Base-by-base conservation (phyloP, 2,888 invertebrate genomes). In the Chloroclystis v-ata region DNA sequence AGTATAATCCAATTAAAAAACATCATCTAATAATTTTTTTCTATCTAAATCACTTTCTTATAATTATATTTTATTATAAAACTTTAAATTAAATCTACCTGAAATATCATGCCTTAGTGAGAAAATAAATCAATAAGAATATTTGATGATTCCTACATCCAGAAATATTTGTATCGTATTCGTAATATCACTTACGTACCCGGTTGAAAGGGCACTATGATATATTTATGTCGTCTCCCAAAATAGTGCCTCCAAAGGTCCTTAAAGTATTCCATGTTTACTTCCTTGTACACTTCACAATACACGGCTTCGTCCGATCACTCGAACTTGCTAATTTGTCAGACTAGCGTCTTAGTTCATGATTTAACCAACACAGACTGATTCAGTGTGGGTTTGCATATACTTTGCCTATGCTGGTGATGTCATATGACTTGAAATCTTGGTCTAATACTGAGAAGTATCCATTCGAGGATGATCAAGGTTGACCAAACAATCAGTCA, bases 191-290 rank as follows among this genome's bases (percentile, higher is more conserved):
- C n/a, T n/a, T 20, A 35, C 35, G 35, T 49, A 86, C 87, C 84
- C 77, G 87, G 87, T 56, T 78, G 73, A 69, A 82, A 87, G 4
- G 86, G 86, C 43, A 87, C 72, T 50, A 83, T 83, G 11, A 78
- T 67, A 58, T 69, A 79, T 61, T 74, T 85, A 5, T 71, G 75
- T n/a, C 67, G 69, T 49, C 65, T 68, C 41, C 70, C 83, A 60
- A 87, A 82, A 57, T 75, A 82, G 24, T 74, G 63, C 47, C 73
- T 72, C 84, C 84, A 87, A 47, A 79, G 63, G 60, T 73, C 72
- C 65, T 77, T 83, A 13, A 86, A 37, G 51, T 82, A 82, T 49
- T 84, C 80, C 83, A 84, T 82, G 8, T 39, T 48, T 44, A 52
- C 47, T 37, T 32, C 40, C 28, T 29, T 42, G 37, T 46, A 41